Conservation (phyloP, 2,113 vertebrate species). For the Apodemus speciosus region DNA sequence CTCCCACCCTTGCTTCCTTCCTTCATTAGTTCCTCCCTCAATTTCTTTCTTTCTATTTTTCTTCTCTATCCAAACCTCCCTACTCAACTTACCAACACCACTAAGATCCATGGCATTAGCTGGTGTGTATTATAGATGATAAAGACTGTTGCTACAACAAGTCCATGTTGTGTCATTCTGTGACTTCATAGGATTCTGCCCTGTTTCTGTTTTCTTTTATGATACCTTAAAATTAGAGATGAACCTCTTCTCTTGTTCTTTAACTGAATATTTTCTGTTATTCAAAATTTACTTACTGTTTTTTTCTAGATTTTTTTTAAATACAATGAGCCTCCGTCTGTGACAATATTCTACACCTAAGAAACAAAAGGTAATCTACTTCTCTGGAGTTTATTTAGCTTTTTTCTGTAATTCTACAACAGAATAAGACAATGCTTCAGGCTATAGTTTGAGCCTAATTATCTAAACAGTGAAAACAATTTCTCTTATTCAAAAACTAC, state of each 20-base stretch:
- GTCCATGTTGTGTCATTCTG: not conserved
- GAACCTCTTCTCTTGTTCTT: not conserved
- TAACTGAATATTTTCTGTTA: not conserved
- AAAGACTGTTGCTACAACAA: not conserved
- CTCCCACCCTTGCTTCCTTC: not conserved
- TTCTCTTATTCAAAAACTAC: not conserved
- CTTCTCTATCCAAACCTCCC: not conserved
- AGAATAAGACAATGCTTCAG: not conserved
- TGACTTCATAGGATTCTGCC: not conserved
- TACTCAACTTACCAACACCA: not conserved
- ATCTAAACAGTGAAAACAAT: not conserved
- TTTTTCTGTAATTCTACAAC: not conserved
- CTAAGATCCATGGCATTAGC: not conserved
- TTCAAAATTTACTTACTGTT: not conserved
- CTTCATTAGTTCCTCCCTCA: too few species aligned
- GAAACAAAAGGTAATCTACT: not conserved
- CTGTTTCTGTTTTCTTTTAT: constrained; percentile 2
- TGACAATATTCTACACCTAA: not conserved
- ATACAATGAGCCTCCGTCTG: not conserved
- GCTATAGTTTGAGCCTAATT: not conserved
- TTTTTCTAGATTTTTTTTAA: constrained; percentile 45
- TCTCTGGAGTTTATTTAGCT: not conserved
- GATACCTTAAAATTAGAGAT: not conserved
- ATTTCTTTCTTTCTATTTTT: not conserved
- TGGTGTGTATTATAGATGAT: not conserved